phyloP scores from a whole-genome alignment of 2,113 vertebrate species.

The Aythya baeri region DNA sequence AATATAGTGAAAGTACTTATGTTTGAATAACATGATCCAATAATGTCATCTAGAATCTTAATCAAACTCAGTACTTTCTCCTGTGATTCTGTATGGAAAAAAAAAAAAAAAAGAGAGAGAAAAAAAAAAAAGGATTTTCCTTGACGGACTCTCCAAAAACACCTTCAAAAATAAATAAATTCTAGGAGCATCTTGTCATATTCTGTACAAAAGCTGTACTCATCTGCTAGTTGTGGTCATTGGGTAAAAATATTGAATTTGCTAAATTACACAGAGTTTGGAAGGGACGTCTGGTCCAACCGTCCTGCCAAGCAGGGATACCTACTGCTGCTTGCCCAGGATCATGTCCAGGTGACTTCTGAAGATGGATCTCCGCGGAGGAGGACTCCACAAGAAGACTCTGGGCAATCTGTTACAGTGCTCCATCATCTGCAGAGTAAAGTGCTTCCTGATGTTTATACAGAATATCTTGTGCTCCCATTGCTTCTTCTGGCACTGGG shows the following conservation, averaged over 20 bases:
- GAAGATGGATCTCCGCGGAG: neutral
- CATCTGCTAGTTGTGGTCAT: neutral
- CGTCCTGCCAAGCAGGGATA: rapidly evolving
- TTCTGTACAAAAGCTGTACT: neutral
- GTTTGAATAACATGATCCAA: neutral
- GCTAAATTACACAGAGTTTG: neutral
- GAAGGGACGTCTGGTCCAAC: neutral
- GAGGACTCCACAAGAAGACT: neutral
- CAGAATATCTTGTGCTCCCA: neutral
- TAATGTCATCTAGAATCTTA: neutral
- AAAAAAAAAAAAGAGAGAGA: too few species aligned
- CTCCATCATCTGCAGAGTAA: rapidly evolving
- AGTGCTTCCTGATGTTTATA: neutral
- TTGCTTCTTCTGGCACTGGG: neutral
- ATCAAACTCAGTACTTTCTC: neutral
- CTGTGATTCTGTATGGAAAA: neutral
- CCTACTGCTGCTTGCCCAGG: rapidly evolving
- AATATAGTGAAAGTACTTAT: neutral
- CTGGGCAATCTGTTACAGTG: neutral
- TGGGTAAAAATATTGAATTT: neutral
- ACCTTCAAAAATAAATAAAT: neutral
- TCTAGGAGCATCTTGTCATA: neutral
- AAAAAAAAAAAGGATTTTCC: neutral
- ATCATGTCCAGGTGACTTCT: neutral
- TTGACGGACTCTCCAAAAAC: neutral